These are phyloP conservation scores for Leuctra nigra DNA, from an alignment of 2,888 invertebrate species.

Conservation along the genomic window DNA sequence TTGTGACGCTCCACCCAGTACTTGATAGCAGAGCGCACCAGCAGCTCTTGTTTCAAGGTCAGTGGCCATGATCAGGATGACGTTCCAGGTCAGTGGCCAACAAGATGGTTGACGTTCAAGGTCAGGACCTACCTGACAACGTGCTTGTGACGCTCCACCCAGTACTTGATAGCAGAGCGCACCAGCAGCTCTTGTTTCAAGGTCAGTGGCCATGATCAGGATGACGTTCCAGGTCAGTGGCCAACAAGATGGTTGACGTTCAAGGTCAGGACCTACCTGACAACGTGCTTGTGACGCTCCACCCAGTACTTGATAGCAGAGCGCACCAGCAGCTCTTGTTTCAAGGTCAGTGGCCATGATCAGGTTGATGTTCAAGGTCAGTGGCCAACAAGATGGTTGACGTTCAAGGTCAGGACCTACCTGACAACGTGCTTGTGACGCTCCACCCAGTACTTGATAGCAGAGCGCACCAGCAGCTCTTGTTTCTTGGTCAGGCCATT, in stretches of 20 bases:
- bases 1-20: slow-evolving; percentile 88
- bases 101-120: no score
- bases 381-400: no score
- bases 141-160: slow-evolving; percentile 85
- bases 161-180: slow-evolving; percentile 80
- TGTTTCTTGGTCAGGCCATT: slow-evolving; percentile 77
- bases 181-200: slow-evolving; percentile 81
- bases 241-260: no score
- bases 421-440: slow-evolving; percentile 82
- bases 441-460: slow-evolving; percentile 87
- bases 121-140: slow-evolving; percentile 84
- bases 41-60: slow-evolving; percentile 73
- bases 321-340: slow-evolving; percentile 76
- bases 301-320: slow-evolving; percentile 89
- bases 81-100: no score
- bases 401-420: no score
- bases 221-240: no score
- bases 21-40: slow-evolving; percentile 80
- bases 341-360: slow-evolving; percentile 70
- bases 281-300: slow-evolving; percentile 81
- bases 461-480: slow-evolving; percentile 75
- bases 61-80: no score
- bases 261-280: no score
- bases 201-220: no score
- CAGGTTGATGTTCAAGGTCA: no score